Evolutionary conservation across 2,113 vertebrate species (phyloP).

Genomic region (Bettongia penicillata): DNA sequence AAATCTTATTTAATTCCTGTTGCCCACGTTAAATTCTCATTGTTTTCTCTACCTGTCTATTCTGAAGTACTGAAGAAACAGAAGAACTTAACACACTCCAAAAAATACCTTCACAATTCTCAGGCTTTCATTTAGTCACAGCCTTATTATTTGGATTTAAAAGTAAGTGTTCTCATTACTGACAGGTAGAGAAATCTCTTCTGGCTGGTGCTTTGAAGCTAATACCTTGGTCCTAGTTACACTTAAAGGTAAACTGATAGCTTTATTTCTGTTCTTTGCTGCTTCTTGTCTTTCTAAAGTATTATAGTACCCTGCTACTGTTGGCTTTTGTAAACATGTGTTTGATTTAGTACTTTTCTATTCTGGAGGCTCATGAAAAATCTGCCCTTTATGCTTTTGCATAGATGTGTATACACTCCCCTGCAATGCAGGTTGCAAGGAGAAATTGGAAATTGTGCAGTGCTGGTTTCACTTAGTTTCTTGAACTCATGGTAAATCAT

Average conservation of each 20-base stretch:
- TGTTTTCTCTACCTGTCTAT: not conserved
- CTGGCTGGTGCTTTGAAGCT: conserved; percentile 1
- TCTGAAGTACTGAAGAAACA: conserved; percentile 26
- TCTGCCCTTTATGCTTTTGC: not conserved
- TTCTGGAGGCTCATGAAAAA: not conserved
- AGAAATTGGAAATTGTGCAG: not conserved
- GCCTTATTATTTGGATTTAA: conserved; percentile 32
- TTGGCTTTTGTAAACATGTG: conserved; percentile 17
- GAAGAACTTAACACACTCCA: not conserved
- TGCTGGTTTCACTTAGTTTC: not conserved
- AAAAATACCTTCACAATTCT: conserved; percentile 17
- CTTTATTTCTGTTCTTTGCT: conserved; percentile 5
- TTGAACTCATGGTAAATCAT: not conserved
- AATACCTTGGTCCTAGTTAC: not conserved
- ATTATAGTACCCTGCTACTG: not conserved
- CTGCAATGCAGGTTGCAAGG: not conserved
- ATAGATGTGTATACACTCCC: rapidly evolving
- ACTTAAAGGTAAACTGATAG: not conserved
- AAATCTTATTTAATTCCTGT: not conserved
- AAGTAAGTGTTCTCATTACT: not conserved
- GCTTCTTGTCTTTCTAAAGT: conserved; percentile 5
- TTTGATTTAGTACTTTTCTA: conserved; percentile 28
- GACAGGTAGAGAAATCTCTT: no score
- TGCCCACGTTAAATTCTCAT: conserved; percentile 22
- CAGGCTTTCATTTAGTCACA: conserved; percentile 12